Evolutionary conservation across 1,140 invertebrate genomes (phyloP), one percentile per base, ranked within the genome.

Genomic region (Cryptotermes secundus): DNA sequence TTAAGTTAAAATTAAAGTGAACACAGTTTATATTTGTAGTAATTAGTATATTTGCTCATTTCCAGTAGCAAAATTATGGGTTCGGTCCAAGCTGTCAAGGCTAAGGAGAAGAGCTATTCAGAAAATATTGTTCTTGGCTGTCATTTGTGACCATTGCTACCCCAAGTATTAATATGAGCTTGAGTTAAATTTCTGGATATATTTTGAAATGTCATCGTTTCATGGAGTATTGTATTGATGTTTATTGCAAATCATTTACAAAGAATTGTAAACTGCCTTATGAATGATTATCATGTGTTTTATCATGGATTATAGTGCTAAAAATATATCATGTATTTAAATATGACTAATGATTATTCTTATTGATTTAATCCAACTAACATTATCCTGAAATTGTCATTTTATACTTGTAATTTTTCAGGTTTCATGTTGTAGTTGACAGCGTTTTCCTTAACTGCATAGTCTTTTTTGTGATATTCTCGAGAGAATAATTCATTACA

Each of bases 221-320:
- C 59, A 72, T 72, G 59, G 26, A 72, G 26, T 72, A 72, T 72
- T 72, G 59, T 72, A 72, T 72, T 72, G 59, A 26, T 72, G 59
- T 72, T 26, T 14, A 31, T 59, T 59, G 53, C 4, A 59, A 59
- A 59, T 72, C 59, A 72, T 72, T 26, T 72, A n/a, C 59, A 72
- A 72, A 72, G 59, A 49, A 72, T 72, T 72, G 59, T 72, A 26
- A 72, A 72, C 59, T 72, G 59, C 59, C 59, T 72, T 72, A 49
- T 49, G 45, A 19, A 49, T 49, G 38, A 38, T 38, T 38, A 72
- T 31, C n/a, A 72, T 72, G 26, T 72, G 59, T 72, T 26, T 72
- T 72, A 59, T 42, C 38, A 49, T 72, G 59, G 4, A 72, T n/a
- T 72, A 72, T 72, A 72, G 26, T 72, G 59, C n/a, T 31, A 72